Evolutionary conservation across 1,140 invertebrate genomes (phyloP), one percentile per base, ranked within the genome.

Genomic region (Littorina saxatilis): DNA sequence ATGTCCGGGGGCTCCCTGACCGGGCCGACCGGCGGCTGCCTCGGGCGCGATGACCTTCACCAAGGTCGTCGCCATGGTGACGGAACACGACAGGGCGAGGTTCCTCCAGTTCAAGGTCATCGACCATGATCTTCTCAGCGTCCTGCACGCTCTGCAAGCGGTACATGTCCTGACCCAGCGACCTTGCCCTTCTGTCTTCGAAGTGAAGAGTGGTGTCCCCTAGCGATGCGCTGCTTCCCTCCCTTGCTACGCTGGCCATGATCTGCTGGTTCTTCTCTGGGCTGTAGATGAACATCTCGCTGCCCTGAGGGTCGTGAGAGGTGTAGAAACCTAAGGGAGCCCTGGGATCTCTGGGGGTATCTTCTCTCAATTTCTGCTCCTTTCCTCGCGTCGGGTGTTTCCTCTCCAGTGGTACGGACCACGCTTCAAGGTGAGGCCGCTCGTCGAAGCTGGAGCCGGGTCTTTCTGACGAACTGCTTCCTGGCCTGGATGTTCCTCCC

Each of bases 371-470:
- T 43, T 32, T 27, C 11, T 9, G 23, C 27, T 50, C 17, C 43
- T 4, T 23, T 27, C 40, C 70, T 3, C 20, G 29, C 20, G 27
- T 52, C 27, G 39, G 39, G 20, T 20, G 70, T n/a, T n/a, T n/a
- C 1, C 27, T 9, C 17, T 27, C 50, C 23, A 15, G 37, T 17
- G 39, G 27, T 1, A 20, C 17, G 20, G 70, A 50, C 76, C 76
- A 78, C 2, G 76, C 76, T 58, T 78, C 76, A 32, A 78, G 23
- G 39, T 78, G 76, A 29, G 76, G 55, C 37, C 37, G 37, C 20
- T 78, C 76, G 4, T 13, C 32, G 37, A 78, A 78, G 55, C 37
- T 37, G 29, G 39, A 11, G 3, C 39, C 37, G 29, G 40, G 40
- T 37, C 70, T 1, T 7, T 52, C 27, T 13, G 43, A 50, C 13